Conservation (phyloP, 2,888 invertebrate species). For the Drosophila parthenogenetica region DNA sequence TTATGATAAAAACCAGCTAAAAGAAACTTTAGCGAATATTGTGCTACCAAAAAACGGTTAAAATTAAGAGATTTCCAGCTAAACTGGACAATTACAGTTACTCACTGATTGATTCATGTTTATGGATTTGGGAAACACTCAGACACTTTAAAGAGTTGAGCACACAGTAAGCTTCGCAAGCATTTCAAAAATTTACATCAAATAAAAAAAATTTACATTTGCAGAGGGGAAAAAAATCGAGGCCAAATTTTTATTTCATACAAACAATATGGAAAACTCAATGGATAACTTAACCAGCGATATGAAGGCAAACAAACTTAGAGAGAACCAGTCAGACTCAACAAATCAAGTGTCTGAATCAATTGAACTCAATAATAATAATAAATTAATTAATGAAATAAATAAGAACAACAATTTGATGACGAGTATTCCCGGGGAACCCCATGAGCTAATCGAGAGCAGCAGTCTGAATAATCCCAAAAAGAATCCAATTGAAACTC, state of each 20-base stretch:
- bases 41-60: not conserved
- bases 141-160: not conserved
- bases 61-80: constrained; percentile 10
- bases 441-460: not conserved
- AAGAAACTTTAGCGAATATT: not conserved
- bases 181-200: not conserved
- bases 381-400: not conserved
- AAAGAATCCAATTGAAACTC: not conserved
- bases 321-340: not conserved
- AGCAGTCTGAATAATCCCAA: not conserved
- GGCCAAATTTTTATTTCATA: constrained; percentile 7
- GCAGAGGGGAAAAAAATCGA: not conserved
- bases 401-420: not conserved
- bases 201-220: not conserved
- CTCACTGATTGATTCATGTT: not conserved
- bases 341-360: not conserved
- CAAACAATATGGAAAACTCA: constrained; percentile 13
- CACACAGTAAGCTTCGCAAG: not conserved
- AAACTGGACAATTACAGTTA: not conserved
- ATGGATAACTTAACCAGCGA: not conserved
- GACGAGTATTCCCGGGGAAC: not conserved
- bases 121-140: not conserved
- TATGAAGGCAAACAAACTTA: not conserved
- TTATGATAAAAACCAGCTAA: constrained; percentile 24
- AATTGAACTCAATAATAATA: not conserved